These are phyloP conservation scores for Nesoenas mayeri DNA, from an alignment of 2,113 vertebrate species.

Conservation along the genomic window DNA sequence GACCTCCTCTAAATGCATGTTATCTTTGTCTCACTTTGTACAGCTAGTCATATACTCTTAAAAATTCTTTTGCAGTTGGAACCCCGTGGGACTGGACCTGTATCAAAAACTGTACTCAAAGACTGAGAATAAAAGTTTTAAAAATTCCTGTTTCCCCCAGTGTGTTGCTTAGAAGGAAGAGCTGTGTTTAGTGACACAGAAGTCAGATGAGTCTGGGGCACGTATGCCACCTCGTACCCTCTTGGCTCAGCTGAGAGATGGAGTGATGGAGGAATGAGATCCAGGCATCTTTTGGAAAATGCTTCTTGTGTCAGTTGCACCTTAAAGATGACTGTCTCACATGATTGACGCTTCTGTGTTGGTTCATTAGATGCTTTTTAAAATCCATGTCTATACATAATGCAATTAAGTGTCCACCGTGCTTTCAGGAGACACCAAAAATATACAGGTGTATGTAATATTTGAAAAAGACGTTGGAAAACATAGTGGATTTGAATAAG, in stretches of 20 bases:
- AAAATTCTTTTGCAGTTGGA: slow-evolving; percentile 60
- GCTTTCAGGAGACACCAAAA: neutral
- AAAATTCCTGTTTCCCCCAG: neutral
- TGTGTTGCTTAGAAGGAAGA: neutral
- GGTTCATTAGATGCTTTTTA: neutral
- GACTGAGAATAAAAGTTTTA: slow-evolving; percentile 33
- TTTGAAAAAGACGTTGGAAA: neutral
- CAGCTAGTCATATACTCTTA: slow-evolving; percentile 13
- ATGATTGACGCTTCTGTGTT: neutral
- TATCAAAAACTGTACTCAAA: slow-evolving; percentile 27
- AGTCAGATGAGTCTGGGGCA: neutral
- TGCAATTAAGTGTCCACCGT: neutral
- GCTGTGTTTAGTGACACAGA: neutral
- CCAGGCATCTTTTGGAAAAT: neutral
- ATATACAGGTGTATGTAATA: neutral
- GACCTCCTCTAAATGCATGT: neutral
- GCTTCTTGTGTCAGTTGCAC: neutral
- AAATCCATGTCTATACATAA: neutral
- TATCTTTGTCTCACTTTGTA: neutral
- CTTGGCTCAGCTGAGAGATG: neutral
- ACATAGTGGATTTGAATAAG: neutral
- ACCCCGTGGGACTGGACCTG: slow-evolving; percentile 34
- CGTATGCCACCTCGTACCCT: neutral
- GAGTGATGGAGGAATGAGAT: neutral
- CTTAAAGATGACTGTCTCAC: neutral